Evolutionary conservation across 2,797 vertebrate genomes (phyloP).

Genomic region (Kryptolebias ocellatus): DNA sequence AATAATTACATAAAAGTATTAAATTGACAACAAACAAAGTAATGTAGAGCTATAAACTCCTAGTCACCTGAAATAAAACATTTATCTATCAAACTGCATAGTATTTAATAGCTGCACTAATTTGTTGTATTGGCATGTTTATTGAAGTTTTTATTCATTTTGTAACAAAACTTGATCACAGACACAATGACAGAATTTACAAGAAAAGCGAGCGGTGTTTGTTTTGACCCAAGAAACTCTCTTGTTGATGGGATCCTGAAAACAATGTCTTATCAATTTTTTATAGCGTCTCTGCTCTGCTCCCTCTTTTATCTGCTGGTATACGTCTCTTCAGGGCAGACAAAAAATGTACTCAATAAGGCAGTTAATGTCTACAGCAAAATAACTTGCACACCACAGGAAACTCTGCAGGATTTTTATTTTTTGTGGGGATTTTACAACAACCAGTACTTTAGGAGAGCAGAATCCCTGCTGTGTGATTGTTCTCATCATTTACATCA

Average conservation of each 20-base stretch:
- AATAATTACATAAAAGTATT: not conserved
- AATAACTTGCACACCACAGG: not conserved
- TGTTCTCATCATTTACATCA: slow-evolving; percentile 11
- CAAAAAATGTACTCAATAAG: slow-evolving; percentile 14
- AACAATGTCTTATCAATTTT: slow-evolving; percentile 14
- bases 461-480: slow-evolving; percentile 1
- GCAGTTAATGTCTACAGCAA: slow-evolving; percentile 1
- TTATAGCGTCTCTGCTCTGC: slow-evolving; percentile 13
- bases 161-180: not conserved
- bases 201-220: not conserved
- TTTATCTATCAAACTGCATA: not conserved
- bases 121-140: not conserved
- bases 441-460: slow-evolving; percentile 3
- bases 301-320: slow-evolving; percentile 13
- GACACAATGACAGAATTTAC: not conserved
- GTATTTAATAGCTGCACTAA: too few species aligned
- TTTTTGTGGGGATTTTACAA: not conserved
- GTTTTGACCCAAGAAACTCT: slow-evolving; percentile 6
- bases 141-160: too few species aligned
- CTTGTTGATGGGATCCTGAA: slow-evolving; percentile 3
- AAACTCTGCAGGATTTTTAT: slow-evolving; percentile 7
- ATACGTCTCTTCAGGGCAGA: slow-evolving; percentile 29
- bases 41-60: not conserved
- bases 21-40: not conserved
- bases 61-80: not conserved